These are phyloP conservation scores for Nomia melanderi DNA, from an alignment of 1,140 invertebrate genomes.

Conservation along the genomic window DNA sequence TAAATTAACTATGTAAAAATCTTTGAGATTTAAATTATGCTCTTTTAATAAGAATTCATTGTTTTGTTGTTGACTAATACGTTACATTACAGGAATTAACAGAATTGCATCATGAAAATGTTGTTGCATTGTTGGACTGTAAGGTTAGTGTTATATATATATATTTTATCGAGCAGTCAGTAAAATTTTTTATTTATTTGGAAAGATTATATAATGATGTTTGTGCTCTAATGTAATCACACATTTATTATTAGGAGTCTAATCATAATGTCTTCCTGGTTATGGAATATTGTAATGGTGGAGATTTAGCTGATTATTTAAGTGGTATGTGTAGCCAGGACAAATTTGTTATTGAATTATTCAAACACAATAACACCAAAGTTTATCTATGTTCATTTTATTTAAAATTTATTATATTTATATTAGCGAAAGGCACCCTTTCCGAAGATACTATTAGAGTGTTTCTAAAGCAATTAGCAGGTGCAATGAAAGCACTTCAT, in stretches of 20 bases:
- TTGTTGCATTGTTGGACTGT: conserved; percentile 97
- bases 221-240: neutral
- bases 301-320: conserved; percentile 98
- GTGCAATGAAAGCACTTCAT: conserved; percentile 97
- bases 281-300: conserved; percentile 99
- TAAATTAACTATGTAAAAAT: conserved; percentile 8
- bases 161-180: neutral
- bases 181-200: neutral
- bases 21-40: conserved; percentile 9
- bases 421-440: conserved; percentile 91
- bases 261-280: conserved; percentile 96
- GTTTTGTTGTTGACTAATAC: conserved; percentile 42
- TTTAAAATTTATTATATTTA: conserved; percentile 48
- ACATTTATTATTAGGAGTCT: conserved; percentile 85
- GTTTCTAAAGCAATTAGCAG: conserved; percentile 97
- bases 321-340: conserved; percentile 83
- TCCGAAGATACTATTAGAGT: conserved; percentile 98
- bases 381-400: conserved; percentile 28
- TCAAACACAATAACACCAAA: neutral
- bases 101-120: conserved; percentile 98
- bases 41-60: conserved; percentile 19
- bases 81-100: conserved; percentile 90
- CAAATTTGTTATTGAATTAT: conserved; percentile 13
- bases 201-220: conserved; percentile 27
- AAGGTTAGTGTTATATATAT: conserved; percentile 82